phyloP scores from a whole-genome alignment of 2,888 invertebrate genomes.

The Zygothrica quintamaculata region DNA sequence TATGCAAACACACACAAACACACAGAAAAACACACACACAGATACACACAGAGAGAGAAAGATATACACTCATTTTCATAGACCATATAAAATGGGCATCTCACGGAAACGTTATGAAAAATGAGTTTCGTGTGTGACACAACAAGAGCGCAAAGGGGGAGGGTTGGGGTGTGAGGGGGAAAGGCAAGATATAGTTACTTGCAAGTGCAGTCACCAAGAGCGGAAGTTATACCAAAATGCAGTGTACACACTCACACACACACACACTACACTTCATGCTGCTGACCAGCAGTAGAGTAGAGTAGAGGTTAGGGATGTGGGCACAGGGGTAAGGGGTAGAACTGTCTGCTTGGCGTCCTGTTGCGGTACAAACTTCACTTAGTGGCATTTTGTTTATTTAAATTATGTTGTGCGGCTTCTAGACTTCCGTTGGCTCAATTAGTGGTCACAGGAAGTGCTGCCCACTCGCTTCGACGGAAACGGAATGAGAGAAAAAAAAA shows the following conservation, averaged over 20 bases:
- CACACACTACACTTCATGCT: too few species aligned
- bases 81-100: constrained; percentile 25
- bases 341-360: constrained; percentile 62
- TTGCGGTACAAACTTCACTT: constrained; percentile 76
- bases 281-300: constrained; percentile 16
- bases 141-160: constrained; percentile 27
- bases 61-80: constrained; percentile 26
- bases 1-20: constrained; percentile 18
- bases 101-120: constrained; percentile 70
- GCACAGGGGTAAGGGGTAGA: too few species aligned
- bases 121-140: constrained; percentile 78
- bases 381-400: constrained; percentile 79
- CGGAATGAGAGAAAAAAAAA: not conserved
- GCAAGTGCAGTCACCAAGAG: constrained; percentile 42
- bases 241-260: not conserved
- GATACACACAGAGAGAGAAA: constrained; percentile 4
- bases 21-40: constrained; percentile 16
- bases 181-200: constrained; percentile 11
- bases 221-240: constrained; percentile 44
- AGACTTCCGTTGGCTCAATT: constrained; percentile 79
- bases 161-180: too few species aligned
- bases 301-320: not conserved
- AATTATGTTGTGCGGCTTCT: constrained; percentile 77
- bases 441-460: constrained; percentile 69
- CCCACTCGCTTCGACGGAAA: constrained; percentile 7